These are phyloP conservation scores for Nasonia vitripennis DNA, from an alignment of 1,140 invertebrate species.

Conservation along the genomic window DNA sequence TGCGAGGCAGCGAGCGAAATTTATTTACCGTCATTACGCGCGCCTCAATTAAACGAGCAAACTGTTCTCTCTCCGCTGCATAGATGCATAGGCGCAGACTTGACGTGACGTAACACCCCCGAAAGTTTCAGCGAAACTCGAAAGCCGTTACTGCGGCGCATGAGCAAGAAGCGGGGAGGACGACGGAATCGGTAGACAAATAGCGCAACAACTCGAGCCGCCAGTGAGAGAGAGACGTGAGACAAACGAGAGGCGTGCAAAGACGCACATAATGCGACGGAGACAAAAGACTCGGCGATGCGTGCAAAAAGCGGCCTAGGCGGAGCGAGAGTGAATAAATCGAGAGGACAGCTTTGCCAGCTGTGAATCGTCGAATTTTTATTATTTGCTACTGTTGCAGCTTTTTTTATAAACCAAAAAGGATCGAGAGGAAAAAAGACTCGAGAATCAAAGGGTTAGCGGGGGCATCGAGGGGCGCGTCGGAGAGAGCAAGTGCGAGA, in stretches of 20 bases:
- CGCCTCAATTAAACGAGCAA: conserved; percentile 28
- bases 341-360: too few relatives aligned
- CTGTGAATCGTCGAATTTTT: too few relatives aligned
- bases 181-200: neutral
- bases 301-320: conserved; percentile 7
- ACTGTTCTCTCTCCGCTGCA: neutral
- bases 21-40: conserved; percentile 25
- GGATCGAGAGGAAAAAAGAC: neutral
- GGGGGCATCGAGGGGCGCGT: neutral
- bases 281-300: conserved; percentile 20
- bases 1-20: neutral
- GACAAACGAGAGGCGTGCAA: conserved; percentile 10
- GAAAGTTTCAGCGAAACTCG: conserved; percentile 23
- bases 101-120: neutral
- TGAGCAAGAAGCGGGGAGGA: neutral
- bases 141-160: neutral
- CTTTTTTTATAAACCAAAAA: neutral
- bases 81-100: neutral
- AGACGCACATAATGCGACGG: conserved; percentile 18
- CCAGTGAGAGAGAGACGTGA: neutral
- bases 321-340: conserved; percentile 29
- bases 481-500: neutral
- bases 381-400: too few relatives aligned
- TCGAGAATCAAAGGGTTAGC: neutral
- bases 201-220: neutral